Evolutionary conservation across 1,140 invertebrate genomes (phyloP).

Genomic region (Coenobita brevimanus): DNA sequence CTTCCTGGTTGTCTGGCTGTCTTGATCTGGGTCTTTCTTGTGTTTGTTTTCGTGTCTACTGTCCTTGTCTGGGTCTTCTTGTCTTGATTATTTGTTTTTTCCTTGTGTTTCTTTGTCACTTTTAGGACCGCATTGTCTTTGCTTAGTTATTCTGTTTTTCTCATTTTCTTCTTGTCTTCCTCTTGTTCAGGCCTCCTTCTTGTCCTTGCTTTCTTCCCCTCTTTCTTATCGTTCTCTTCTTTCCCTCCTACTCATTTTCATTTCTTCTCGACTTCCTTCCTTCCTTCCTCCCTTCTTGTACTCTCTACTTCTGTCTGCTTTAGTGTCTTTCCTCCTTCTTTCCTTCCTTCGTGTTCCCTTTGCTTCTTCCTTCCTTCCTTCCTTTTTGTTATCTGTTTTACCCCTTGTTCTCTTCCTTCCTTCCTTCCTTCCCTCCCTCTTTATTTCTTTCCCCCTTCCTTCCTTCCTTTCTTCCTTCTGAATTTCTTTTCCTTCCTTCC

Average conservation of each 20-base stretch:
- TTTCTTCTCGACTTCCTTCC: not conserved
- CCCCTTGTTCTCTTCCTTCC: too few relatives aligned
- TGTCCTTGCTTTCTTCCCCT: not conserved
- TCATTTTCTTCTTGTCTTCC: not conserved
- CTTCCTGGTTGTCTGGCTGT: too few relatives aligned
- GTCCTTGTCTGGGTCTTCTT: not conserved
- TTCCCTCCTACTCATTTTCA: not conserved
- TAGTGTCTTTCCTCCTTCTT: not conserved
- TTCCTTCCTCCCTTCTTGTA: not conserved
- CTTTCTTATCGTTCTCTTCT: not conserved
- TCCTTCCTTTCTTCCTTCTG: too few relatives aligned
- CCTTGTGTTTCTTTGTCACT: not conserved
- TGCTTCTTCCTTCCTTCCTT: too few relatives aligned
- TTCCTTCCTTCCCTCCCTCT: too few relatives aligned
- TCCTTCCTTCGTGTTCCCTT: too few relatives aligned
- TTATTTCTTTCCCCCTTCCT: too few relatives aligned
- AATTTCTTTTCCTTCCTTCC: too few relatives aligned
- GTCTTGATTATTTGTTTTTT: not conserved
- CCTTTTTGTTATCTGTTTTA: too few relatives aligned
- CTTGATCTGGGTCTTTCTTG: not conserved
- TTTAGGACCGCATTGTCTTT: not conserved
- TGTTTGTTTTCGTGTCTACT: not conserved
- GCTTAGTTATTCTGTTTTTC: not conserved
- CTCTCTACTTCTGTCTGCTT: not conserved
- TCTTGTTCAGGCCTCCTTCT: not conserved